phyloP scores from a whole-genome alignment of 2,888 invertebrate species.

The Rhyacophila evoluta region DNA sequence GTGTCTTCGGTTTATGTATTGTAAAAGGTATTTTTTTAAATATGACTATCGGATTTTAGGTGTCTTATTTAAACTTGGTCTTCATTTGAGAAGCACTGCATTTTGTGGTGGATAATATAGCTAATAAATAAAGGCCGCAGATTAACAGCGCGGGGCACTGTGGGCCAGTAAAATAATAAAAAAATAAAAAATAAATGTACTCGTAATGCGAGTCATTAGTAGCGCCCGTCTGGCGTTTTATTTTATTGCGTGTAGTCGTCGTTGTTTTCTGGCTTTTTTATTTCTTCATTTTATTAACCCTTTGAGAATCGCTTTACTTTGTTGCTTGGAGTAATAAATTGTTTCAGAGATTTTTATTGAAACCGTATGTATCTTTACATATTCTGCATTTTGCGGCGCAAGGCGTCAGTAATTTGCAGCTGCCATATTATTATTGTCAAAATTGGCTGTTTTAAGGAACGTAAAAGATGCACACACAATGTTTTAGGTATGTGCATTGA shows the following conservation, averaged over 20 bases:
- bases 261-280: conserved; percentile 23
- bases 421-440: neutral
- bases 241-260: conserved; percentile 42
- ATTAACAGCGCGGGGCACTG: conserved; percentile 32
- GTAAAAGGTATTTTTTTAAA: too few relatives aligned
- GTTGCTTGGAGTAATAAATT: neutral
- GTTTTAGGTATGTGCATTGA: too few relatives aligned
- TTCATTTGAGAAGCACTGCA: conserved; percentile 4
- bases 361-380: too few relatives aligned
- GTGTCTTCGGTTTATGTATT: too few relatives aligned
- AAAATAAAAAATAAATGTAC: neutral
- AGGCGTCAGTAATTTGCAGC: neutral
- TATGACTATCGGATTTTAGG: too few relatives aligned
- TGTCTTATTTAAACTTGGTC: too few relatives aligned
- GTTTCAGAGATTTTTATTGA: too few relatives aligned
- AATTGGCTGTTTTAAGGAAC: too few relatives aligned
- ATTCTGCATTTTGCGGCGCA: too few relatives aligned
- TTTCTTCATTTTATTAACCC: conserved; percentile 22
- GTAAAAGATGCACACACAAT: too few relatives aligned
- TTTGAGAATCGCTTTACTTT: neutral
- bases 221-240: conserved; percentile 40
- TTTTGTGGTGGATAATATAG: conserved; percentile 1
- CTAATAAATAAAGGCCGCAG: conserved; percentile 36
- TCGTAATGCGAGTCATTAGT: conserved; percentile 47
- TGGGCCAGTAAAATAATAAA: conserved; percentile 25